phyloP scores from a whole-genome alignment of 2,113 vertebrate genomes.

The Cynocephalus volans region DNA sequence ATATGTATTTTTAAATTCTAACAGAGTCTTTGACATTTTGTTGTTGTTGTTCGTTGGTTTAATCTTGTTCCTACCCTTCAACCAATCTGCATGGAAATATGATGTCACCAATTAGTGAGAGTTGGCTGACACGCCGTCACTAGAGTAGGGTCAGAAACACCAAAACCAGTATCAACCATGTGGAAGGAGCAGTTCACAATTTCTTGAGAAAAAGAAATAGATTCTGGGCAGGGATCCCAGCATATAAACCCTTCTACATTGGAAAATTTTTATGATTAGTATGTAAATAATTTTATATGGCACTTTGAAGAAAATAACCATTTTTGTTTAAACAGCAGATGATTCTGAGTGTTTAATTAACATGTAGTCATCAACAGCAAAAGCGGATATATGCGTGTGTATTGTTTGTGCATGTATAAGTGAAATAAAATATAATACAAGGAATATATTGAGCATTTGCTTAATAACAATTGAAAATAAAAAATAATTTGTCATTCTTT shows the following conservation, averaged over 20 bases:
- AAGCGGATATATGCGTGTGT: neutral
- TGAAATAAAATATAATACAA: neutral
- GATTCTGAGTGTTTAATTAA: neutral
- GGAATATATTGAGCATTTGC: neutral
- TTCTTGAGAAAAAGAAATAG: neutral
- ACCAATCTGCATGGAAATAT: too few relatives aligned
- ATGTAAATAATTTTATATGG: neutral
- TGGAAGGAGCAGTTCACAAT: fast-evolving
- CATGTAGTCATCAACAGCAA: neutral
- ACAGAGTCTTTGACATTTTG: neutral
- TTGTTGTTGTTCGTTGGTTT: neutral
- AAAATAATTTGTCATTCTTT: neutral
- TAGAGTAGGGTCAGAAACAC: neutral
- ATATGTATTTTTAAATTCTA: neutral
- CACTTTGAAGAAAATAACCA: neutral
- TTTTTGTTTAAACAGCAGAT: neutral
- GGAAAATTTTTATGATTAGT: neutral
- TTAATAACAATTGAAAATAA: neutral
- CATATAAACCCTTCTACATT: neutral
- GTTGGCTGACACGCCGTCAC: too few relatives aligned
- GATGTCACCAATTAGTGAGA: neutral
- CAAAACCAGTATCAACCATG: too few relatives aligned
- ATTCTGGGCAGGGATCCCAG: neutral
- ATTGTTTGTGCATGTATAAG: too few relatives aligned
- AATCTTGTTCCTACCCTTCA: too few relatives aligned